phyloP scores from a whole-genome alignment of 2,888 invertebrate genomes.

The Tholera decimalis region DNA sequence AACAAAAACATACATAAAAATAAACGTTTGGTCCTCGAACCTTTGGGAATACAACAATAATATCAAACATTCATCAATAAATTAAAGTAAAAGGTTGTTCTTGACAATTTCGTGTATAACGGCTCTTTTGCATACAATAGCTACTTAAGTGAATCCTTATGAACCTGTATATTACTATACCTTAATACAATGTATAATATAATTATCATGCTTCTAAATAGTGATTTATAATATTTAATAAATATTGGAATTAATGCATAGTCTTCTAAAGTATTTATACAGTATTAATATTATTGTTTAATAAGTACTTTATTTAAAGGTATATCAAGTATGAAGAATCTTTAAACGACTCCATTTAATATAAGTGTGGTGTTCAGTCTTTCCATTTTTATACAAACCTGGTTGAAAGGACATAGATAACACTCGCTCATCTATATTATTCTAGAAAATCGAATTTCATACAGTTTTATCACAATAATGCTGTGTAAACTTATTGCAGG shows the following conservation, averaged over 20 bases:
- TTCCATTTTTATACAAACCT: slow-evolving; percentile 76
- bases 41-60: slow-evolving; percentile 57
- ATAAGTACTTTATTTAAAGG: slow-evolving; percentile 84
- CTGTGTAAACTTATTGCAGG: slow-evolving; percentile 78
- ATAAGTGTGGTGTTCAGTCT: slow-evolving; percentile 83
- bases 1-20: slow-evolving; percentile 39
- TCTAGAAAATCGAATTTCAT: slow-evolving; percentile 62
- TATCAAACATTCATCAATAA: slow-evolving; percentile 44
- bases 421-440: slow-evolving; percentile 48
- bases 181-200: slow-evolving; percentile 19
- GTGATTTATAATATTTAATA: slow-evolving; percentile 40
- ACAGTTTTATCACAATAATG: slow-evolving; percentile 75
- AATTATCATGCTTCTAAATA: slow-evolving; percentile 40
- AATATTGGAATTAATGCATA: slow-evolving; percentile 40
- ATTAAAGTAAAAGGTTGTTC: slow-evolving; percentile 42
- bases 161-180: slow-evolving; percentile 25
- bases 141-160: slow-evolving; percentile 26
- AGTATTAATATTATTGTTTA: slow-evolving; percentile 58
- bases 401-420: slow-evolving; percentile 62
- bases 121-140: slow-evolving; percentile 21
- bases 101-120: slow-evolving; percentile 5
- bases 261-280: slow-evolving; percentile 52
- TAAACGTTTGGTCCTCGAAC: slow-evolving; percentile 64
- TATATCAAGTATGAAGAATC: slow-evolving; percentile 73
- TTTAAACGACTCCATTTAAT: slow-evolving; percentile 59